A percentile compares a stretch with the other conserved stretches of the same genome.
Evolutionary conservation across 2,797 vertebrate genomes (phyloP).

Genomic region (Sebastes iracundus): DNA sequence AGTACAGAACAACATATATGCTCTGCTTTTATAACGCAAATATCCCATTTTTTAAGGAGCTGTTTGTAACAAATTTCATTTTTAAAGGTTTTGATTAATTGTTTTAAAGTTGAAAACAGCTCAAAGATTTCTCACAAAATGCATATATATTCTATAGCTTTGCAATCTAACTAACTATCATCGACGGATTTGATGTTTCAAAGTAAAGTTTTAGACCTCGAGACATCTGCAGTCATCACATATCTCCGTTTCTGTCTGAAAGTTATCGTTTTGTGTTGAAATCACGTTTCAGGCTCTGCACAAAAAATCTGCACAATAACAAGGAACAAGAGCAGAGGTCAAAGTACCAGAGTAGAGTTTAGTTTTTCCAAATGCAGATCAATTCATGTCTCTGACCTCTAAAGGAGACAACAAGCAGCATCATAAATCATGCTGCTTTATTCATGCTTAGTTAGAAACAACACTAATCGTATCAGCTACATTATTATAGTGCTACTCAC

Average conservation of each 20-base stretch:
- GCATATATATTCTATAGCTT: not conserved
- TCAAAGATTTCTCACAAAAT: not conserved
- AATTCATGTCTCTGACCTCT: conserved; percentile 15
- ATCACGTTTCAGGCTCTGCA: not conserved
- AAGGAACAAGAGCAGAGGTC: conserved; percentile 13
- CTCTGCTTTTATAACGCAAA: not conserved
- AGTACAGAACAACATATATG: not conserved
- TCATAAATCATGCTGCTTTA: not conserved
- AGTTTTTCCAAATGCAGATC: not conserved
- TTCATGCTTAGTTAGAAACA: not conserved
- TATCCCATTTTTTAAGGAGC: not conserved
- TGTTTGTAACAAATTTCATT: too few relatives aligned
- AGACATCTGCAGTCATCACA: not conserved
- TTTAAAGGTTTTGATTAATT: not conserved
- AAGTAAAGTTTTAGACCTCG: not conserved
- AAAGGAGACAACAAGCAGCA: not conserved
- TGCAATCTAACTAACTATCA: not conserved
- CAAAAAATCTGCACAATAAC: conserved; percentile 28
- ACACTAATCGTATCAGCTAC: not conserved
- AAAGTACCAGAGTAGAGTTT: not conserved
- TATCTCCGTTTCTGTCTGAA: not conserved
- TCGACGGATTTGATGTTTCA: not conserved
- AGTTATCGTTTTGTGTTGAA: not conserved
- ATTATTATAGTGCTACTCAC: too few relatives aligned
- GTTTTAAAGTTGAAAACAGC: not conserved